Percentiles rank a stretch among this genome's conserved stretches.
Conservation (phyloP, 1,140 invertebrate species). For the Atta cephalotes region DNA sequence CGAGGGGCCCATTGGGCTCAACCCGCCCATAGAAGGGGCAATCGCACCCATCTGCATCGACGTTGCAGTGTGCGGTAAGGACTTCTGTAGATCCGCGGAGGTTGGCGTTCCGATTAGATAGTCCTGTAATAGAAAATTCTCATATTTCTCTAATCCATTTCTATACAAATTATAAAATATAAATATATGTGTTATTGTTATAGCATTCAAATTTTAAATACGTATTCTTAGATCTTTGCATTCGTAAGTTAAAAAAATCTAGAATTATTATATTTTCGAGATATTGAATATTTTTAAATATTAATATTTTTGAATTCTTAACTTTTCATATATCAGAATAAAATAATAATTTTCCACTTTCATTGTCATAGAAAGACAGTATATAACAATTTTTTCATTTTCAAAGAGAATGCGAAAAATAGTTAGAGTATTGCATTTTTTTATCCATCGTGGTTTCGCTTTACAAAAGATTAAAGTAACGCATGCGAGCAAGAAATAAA, state of each 20-base stretch:
- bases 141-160: not conserved
- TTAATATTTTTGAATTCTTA: not conserved
- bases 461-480: not conserved
- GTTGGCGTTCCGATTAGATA: conserved; percentile 84
- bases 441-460: not conserved
- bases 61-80: conserved; percentile 84
- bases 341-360: not conserved
- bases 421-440: not conserved
- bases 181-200: not conserved
- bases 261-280: not conserved
- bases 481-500: not conserved
- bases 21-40: conserved; percentile 83
- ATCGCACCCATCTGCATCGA: conserved; percentile 86
- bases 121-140: conserved; percentile 76
- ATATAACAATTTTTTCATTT: not conserved
- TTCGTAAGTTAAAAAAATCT: not conserved
- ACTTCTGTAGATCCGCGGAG: conserved; percentile 84
- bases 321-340: not conserved
- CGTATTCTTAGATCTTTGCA: not conserved
- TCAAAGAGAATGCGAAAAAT: not conserved
- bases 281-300: not conserved
- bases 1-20: conserved; percentile 84
- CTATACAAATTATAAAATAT: not conserved
- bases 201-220: not conserved
- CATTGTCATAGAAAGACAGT: not conserved